phyloP scores from a whole-genome alignment of 2,113 vertebrate genomes.

The Otocyon megalotis region DNA sequence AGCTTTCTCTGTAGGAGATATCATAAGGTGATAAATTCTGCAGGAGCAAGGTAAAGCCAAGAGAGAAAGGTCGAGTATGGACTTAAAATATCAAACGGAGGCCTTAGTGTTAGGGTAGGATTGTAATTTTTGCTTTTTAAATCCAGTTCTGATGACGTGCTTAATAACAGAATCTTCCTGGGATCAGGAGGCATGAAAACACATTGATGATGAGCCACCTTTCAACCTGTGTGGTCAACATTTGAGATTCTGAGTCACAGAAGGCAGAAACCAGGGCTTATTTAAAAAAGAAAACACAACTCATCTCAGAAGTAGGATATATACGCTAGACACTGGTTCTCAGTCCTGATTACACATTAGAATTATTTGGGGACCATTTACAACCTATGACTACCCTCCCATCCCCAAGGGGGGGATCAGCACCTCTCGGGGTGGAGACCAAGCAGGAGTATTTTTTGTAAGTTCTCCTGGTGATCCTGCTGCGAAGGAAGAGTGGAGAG shows the following conservation, averaged over 20 bases:
- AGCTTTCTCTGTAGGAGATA: neutral
- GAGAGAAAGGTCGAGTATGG: neutral
- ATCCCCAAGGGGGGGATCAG: neutral
- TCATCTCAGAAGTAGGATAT: neutral
- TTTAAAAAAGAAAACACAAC: neutral
- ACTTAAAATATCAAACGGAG: neutral
- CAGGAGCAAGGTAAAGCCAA: neutral
- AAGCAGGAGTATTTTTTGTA: neutral
- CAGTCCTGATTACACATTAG: neutral
- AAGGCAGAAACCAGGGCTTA: neutral
- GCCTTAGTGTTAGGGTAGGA: neutral
- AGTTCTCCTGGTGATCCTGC: neutral
- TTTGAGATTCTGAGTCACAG: neutral
- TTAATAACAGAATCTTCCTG: neutral
- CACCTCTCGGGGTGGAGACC: no score
- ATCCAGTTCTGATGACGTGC: neutral
- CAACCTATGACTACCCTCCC: neutral
- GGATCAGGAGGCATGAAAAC: neutral
- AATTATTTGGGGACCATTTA: neutral
- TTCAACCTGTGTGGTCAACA: neutral
- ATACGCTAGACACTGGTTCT: neutral
- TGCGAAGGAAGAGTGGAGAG: neutral
- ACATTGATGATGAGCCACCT: neutral
- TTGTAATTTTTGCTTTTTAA: neutral
- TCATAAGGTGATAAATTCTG: neutral